These are phyloP conservation scores for Ahaetulla prasina DNA, from an alignment of 2,113 vertebrate genomes.

Conservation along the genomic window DNA sequence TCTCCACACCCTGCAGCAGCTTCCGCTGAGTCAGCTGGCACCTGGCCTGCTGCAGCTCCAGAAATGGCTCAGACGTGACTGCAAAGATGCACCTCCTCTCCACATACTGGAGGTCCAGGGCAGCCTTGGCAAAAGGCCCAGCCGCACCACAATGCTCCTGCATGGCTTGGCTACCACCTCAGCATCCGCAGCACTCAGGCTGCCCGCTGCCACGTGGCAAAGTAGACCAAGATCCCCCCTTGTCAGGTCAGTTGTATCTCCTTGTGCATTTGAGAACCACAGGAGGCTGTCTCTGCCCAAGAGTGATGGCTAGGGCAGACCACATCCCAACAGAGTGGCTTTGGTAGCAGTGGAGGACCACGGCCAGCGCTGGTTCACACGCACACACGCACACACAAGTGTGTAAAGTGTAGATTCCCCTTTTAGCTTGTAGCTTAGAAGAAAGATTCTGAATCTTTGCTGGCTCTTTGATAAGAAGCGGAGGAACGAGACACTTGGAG, in stretches of 20 bases:
- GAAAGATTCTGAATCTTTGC: neutral
- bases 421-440: neutral
- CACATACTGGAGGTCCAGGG: neutral
- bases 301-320: neutral
- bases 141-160: rapidly evolving
- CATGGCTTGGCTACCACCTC: neutral
- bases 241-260: neutral
- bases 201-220: no score
- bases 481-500: neutral
- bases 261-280: neutral
- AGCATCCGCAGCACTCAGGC: neutral
- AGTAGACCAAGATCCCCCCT: neutral
- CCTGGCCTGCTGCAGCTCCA: neutral
- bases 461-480: no score
- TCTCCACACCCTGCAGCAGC: neutral
- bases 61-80: neutral
- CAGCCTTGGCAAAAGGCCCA: neutral
- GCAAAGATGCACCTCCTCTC: neutral
- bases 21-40: conserved; percentile 23
- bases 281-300: neutral
- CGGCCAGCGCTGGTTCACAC: no score
- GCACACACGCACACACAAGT: neutral
- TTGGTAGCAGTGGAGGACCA: neutral
- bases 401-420: neutral
- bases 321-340: neutral